Base-by-base conservation (phyloP, 2,888 invertebrate species). In the Trissoscelio sp. region DNA sequence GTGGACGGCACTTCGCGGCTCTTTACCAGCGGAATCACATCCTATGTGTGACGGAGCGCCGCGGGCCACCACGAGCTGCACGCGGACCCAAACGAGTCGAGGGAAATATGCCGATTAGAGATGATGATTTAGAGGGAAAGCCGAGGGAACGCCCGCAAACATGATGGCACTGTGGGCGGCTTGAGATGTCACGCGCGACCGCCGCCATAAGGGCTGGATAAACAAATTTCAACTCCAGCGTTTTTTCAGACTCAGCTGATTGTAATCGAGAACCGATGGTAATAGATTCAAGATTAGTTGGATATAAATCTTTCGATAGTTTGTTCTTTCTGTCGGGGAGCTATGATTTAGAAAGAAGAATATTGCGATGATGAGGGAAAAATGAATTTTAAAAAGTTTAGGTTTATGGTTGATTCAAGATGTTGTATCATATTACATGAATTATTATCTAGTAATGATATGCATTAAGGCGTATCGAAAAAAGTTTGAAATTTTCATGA, bases 1-100 rank as follows among this genome's bases (percentile, higher is more conserved):
- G n/a, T 83, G 75, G 70, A 78, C 77, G 81, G 31, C 73, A 81
- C 73, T 77, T 81, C 62, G 69, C 78, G 69, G 81, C 78, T 77
- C 81, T 72, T 77, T 81, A 77, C 77, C 67, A 60, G 77, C 66
- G 64, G 62, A 62, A 72, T 60, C 70, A 62, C 53, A 22, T 72
- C 66, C 44, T 53, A 39, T 11, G 58, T 42, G 67, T 46, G 70
- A 55, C 77, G 77, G 16, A 64, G 14, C 70, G 60, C 70, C 64
- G 51, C 70, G 51, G 64, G 72, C 66, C 51, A 37, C 39, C 72
- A 37, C 64, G 42, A 48, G 48, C 28, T 46, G 62, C 55, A 64
- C 60, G 39, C 31, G 60, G 73, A n/a, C 53, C 42, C 42, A n/a
- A 39, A 22, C 11, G 37, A 55, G 20, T 16, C 39, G 58, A 18